phyloP scores from a whole-genome alignment of 2,797 vertebrate species.

The Linurgus olivaceus region DNA sequence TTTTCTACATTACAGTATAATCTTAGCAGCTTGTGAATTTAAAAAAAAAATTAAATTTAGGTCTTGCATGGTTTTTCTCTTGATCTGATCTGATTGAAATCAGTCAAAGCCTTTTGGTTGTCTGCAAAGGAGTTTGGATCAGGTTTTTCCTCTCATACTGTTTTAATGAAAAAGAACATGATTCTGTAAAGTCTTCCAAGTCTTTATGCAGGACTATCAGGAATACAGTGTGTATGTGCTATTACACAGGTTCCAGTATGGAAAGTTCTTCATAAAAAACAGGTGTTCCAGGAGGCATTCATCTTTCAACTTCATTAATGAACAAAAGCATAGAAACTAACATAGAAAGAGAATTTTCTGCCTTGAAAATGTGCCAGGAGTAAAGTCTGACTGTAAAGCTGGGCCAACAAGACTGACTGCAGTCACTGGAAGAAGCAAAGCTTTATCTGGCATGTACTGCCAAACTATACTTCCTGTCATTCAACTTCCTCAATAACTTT shows the following conservation, averaged over 20 bases:
- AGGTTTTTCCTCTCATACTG: background rate
- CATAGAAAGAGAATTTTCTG: background rate
- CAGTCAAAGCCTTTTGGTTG: background rate
- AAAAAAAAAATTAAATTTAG: background rate
- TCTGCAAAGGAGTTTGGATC: background rate
- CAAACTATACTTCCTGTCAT: background rate
- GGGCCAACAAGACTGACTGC: background rate
- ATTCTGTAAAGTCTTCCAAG: background rate
- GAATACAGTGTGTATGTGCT: background rate
- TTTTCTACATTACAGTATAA: background rate
- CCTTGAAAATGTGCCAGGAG: background rate
- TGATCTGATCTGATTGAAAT: background rate
- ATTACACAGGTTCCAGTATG: background rate
- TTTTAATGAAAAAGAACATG: background rate
- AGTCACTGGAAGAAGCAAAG: background rate
- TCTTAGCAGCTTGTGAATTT: background rate
- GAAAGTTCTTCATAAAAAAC: background rate
- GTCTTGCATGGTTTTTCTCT: background rate
- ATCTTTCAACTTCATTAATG: background rate
- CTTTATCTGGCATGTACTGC: background rate
- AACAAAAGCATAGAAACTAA: background rate
- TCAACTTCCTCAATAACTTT: background rate
- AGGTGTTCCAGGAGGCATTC: background rate
- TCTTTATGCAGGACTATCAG: background rate
- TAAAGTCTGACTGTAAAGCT: background rate